phyloP scores from a whole-genome alignment of 2,113 vertebrate species.

The Hydropotes inermis region DNA sequence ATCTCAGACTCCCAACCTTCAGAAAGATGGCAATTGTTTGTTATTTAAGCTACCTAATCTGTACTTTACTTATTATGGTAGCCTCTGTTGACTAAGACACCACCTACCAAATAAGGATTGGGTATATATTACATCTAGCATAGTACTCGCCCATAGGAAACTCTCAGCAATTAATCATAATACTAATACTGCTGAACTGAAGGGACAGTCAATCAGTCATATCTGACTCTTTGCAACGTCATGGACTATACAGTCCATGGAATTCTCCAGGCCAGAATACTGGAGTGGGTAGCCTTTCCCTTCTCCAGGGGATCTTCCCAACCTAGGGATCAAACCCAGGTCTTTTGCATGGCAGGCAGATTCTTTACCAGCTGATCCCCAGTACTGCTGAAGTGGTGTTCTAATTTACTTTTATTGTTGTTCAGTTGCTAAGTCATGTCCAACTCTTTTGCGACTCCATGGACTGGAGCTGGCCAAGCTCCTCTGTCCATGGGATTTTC shows the following conservation, averaged over 20 bases:
- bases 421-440: not conserved
- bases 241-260: not conserved
- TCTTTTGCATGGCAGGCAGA: not conserved
- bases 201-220: not conserved
- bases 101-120: not conserved
- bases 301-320: not conserved
- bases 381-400: not conserved
- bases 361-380: not conserved
- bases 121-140: not conserved
- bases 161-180: not conserved
- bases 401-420: too few relatives aligned
- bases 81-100: not conserved
- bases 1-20: not conserved
- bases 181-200: not conserved
- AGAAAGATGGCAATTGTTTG: not conserved
- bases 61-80: not conserved
- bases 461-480: not conserved
- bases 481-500: not conserved
- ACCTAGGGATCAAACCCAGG: not conserved
- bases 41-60: not conserved
- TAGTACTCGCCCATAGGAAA: not conserved
- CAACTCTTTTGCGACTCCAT: not conserved
- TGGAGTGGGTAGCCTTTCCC: not conserved
- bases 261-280: not conserved
- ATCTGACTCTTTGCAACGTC: accelerated